Percentiles rank a stretch among this genome's conserved stretches.
phyloP scores from a whole-genome alignment of 2,888 invertebrate species.

The Dicranocentrus wangi region DNA sequence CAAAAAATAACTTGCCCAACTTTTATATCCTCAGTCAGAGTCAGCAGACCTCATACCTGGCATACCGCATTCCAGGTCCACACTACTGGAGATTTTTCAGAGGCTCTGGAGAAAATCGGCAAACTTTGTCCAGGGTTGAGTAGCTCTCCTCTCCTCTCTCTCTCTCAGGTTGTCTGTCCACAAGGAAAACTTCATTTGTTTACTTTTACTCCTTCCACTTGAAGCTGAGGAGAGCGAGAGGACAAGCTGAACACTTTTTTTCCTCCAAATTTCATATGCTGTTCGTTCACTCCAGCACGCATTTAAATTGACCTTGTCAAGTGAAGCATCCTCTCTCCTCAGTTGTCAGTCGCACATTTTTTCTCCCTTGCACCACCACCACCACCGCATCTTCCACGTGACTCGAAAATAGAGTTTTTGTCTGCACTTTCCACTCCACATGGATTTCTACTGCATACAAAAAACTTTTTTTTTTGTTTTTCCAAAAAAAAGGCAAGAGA shows the following conservation, averaged over 20 bases:
- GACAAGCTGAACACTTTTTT: background rate
- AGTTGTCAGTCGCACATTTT: slow-evolving; percentile 7
- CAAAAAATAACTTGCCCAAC: too few species aligned
- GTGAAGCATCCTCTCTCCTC: background rate
- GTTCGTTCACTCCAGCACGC: slow-evolving; percentile 31
- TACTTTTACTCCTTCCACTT: slow-evolving; percentile 38
- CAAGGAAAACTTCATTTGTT: slow-evolving; percentile 59
- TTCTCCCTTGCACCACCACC: background rate
- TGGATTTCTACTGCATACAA: too few species aligned
- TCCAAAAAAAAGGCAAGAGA: too few species aligned
- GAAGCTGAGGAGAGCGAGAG: too few species aligned
- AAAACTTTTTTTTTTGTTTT: too few species aligned
- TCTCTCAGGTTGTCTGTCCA: slow-evolving; percentile 4
- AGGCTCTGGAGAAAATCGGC: slow-evolving; percentile 28
- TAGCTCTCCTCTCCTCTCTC: background rate
- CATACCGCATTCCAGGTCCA: too few species aligned
- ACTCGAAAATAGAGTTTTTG: too few species aligned
- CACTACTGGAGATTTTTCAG: too few species aligned
- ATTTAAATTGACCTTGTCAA: slow-evolving; percentile 63
- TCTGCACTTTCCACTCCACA: too few species aligned
- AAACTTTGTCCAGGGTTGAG: slow-evolving; percentile 34
- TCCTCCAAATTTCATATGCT: slow-evolving; percentile 22
- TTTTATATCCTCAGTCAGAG: too few species aligned
- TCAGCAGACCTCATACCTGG: too few species aligned
- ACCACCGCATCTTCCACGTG: too few species aligned